phyloP scores from a whole-genome alignment of 2,113 vertebrate genomes.

The Carassius carassius region DNA sequence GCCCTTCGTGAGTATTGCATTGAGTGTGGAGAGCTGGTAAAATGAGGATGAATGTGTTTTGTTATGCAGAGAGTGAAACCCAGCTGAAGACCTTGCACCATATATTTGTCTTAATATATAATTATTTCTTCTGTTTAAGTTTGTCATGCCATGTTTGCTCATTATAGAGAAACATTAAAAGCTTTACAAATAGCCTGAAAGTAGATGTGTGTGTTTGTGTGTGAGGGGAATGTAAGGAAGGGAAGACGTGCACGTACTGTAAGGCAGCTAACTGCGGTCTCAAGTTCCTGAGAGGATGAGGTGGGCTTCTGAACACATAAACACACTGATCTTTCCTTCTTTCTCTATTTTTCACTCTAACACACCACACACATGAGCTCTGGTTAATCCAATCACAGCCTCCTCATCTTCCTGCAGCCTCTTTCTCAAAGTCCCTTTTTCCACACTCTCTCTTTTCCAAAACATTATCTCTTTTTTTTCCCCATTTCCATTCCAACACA shows the following conservation, averaged over 20 bases:
- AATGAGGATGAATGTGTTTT: conserved; percentile 46
- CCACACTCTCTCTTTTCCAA: conserved; percentile 26
- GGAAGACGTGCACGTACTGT: neutral
- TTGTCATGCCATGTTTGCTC: conserved; percentile 51
- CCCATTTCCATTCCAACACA: conserved; percentile 17
- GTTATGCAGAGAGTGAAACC: conserved; percentile 35
- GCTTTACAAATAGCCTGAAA: conserved; percentile 55
- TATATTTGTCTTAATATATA: conserved; percentile 51
- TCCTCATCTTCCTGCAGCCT: conserved; percentile 54
- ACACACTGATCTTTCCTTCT: neutral
- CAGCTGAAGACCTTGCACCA: conserved; percentile 33
- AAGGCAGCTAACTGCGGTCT: conserved; percentile 50
- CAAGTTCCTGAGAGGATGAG: conserved; percentile 44
- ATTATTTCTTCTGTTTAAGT: conserved; percentile 48
- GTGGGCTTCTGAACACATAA: conserved; percentile 39
- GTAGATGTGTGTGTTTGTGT: conserved; percentile 48
- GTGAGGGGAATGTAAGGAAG: conserved; percentile 25
- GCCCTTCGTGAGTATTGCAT: conserved; percentile 26
- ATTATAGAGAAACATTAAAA: conserved; percentile 55
- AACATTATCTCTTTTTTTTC: conserved; percentile 27
- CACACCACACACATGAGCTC: conserved; percentile 55
- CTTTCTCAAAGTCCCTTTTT: conserved; percentile 36
- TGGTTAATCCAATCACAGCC: conserved; percentile 73
- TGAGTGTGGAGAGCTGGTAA: conserved; percentile 14
- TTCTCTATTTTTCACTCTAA: conserved; percentile 20